Base-by-base conservation (phyloP, 2,888 invertebrate genomes). In the Syrphus vitripennis region DNA sequence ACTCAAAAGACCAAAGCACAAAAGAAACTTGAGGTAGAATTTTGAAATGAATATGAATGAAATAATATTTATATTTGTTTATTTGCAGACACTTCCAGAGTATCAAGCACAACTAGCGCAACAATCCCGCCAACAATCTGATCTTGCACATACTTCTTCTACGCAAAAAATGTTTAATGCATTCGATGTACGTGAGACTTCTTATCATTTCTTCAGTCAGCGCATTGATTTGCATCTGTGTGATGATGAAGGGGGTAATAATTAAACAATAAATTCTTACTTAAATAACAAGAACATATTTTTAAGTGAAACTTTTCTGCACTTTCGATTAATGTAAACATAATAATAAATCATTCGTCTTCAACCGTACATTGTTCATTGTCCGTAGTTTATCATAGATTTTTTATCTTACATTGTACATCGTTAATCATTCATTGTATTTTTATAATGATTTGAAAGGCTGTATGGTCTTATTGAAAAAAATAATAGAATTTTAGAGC, bases 101-200 rank as follows among this genome's bases (percentile, higher is more conserved):
- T 96, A 96, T 92, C 95, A 95, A 91, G 95, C 96, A 26, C 96
- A 96, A 92, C 90, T 94, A 87, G 94, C 95, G 21, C 95, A 95
- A 88, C 95, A 95, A 89, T 87, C 89, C 34, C 88, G 75, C 14
- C 91, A 93, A 90, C 89, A 91, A 88, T 90, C 90, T 82, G 88
- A 92, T 90, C 88, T 89, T 24, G 84, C 93, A 91, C 84, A 93
- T 90, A 77, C 89, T 29, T 89, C 91, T 5, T 89, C 90, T 24
- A 90, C 91, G 0, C 94, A 94, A 77, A 95, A 95, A 88, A 94
- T 97, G 92, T 98, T 98, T 93, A 95, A 95, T 34, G 95, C 95
- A 61, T 98, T 97, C 91, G 98, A 99, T 93, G 97, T 99, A n/a
- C 94, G 97, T 0, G 99, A 99, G 93, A 99, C 99, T 0, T 99